Base-by-base conservation (phyloP, 2,797 vertebrate species). In the Xerus rutilus region DNA sequence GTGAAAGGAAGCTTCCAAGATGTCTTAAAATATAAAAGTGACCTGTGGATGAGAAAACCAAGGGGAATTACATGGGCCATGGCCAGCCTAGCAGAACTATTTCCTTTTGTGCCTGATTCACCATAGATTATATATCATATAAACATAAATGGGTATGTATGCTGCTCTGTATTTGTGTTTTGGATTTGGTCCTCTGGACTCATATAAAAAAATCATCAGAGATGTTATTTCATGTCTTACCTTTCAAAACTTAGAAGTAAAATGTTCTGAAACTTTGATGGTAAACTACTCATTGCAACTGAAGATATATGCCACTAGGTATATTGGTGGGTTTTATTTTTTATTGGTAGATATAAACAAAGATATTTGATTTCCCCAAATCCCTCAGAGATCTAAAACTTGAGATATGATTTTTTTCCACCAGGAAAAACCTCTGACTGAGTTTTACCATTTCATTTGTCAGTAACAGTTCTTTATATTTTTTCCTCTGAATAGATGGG, bases 401-500 rank as follows among this genome's bases (percentile, higher is more conserved):
- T 86, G 47, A 86, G n/a, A 52, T 91, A 69, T 0, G 7, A 28
- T 67, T 93, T 94, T 69, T 70, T 73, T 86, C 54, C 8, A 11
- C 9, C 69, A 72, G 17, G 4, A 65, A 74, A 93, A 95, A 93
- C 39, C 6, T 91, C 47, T 67, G 65, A 32, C 49, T 94, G 65
- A 67, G 15, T 86, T 64, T 62, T 13, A 7, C 23, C 30, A 30
- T 49, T 90, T 95, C 25, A 43, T 15, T 83, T 39, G 39, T 77
- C 32, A 93, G 15, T 90, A 62, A 62, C 18, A 78, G 28, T 62
- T 77, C 77, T 64, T 86, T n/a, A 18, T 28, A 15, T 79, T 13
- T 65, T 69, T 86, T 84, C 43, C 47, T 78, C 64, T 89, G 70
- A 88, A 65, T 95, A 95, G 15, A 43, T 89, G 49, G 84, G 28